Percentiles rank a stretch among this genome's conserved stretches.
These are phyloP conservation scores for Puma concolor DNA, from an alignment of 2,113 vertebrate genomes.

Conservation along the genomic window DNA sequence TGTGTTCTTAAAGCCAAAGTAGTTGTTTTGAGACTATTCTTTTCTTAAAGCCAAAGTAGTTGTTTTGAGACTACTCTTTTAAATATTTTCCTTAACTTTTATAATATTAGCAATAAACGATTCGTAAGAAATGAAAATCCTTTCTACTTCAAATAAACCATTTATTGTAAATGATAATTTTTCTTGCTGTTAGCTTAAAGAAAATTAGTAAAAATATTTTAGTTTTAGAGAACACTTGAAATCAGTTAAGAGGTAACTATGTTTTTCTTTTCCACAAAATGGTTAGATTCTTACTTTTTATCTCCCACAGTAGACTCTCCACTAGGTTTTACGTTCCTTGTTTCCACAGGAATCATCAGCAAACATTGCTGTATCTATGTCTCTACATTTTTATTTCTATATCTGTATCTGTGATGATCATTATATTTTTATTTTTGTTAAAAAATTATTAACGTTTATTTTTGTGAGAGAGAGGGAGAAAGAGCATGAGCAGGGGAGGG, in stretches of 20 bases:
- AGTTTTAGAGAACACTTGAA: slow-evolving; percentile 25
- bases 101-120: background rate
- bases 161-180: background rate
- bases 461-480: too few relatives aligned
- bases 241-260: background rate
- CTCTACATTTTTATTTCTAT: background rate
- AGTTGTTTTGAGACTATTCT: background rate
- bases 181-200: background rate
- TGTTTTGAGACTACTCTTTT: background rate
- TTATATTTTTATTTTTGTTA: too few relatives aligned
- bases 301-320: background rate
- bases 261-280: background rate
- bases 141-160: background rate
- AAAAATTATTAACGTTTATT: too few relatives aligned
- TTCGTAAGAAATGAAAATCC: background rate
- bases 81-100: background rate
- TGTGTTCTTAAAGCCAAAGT: background rate
- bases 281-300: background rate
- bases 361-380: background rate
- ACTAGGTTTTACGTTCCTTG: background rate
- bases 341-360: background rate
- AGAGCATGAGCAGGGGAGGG: too few relatives aligned
- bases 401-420: background rate
- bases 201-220: slow-evolving; percentile 18
- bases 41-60: background rate